Percentiles rank a stretch among this genome's conserved stretches.
Evolutionary conservation across 2,113 vertebrate species (phyloP).

Genomic region (Mirounga angustirostris): DNA sequence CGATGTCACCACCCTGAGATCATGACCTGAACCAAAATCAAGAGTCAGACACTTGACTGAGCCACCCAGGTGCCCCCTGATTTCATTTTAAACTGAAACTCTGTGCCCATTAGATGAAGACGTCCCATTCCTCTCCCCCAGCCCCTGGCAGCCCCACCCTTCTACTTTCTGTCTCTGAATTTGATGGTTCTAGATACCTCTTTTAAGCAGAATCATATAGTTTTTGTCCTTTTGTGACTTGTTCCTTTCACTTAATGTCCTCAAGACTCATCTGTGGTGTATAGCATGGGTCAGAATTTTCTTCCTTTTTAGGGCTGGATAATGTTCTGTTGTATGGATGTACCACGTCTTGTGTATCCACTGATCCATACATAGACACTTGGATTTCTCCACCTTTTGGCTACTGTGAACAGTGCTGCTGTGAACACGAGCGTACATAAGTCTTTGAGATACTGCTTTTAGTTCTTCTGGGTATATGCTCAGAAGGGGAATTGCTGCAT

Average conservation of each 20-base stretch:
- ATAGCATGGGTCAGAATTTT: background rate
- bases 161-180: background rate
- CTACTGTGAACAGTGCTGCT: background rate
- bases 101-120: too few species aligned
- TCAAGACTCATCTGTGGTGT: background rate
- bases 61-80: background rate
- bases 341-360: background rate
- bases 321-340: background rate
- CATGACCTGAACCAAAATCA: background rate
- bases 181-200: background rate
- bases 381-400: background rate
- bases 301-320: background rate
- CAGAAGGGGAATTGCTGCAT: background rate
- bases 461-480: background rate
- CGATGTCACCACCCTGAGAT: background rate
- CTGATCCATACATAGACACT: background rate
- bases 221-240: background rate
- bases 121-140: background rate
- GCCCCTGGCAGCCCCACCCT: background rate
- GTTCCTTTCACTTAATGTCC: background rate
- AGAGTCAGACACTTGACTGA: background rate
- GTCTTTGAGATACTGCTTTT: background rate
- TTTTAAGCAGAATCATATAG: background rate
- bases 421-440: background rate
- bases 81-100: background rate